Percentiles rank a stretch among this genome's conserved stretches.
phyloP scores from a whole-genome alignment of 2,113 vertebrate genomes.

The Hymenochirus boettgeri region DNA sequence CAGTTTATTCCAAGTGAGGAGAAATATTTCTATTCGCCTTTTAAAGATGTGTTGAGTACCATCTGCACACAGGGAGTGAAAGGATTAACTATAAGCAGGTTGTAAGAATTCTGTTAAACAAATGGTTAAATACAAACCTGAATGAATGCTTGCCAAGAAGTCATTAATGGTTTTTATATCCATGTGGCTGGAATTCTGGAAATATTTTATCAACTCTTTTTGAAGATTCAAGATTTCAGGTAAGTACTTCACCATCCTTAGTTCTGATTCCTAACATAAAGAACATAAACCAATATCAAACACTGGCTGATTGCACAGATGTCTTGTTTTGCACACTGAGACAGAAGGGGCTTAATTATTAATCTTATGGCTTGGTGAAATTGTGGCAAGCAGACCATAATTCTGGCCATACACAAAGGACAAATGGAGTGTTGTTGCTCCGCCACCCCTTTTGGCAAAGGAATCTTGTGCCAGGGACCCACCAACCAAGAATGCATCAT shows the following conservation, averaged over 20 bases:
- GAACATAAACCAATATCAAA: no score
- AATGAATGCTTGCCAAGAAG: conserved; percentile 66
- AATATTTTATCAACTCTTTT: conserved; percentile 75
- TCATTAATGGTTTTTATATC: conserved; percentile 59
- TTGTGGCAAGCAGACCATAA: no score
- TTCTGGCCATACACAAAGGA: no score
- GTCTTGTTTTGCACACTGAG: no score
- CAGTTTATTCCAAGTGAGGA: conserved; percentile 85
- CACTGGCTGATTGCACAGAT: no score
- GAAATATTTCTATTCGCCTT: conserved; percentile 64
- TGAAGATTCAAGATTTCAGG: conserved; percentile 85
- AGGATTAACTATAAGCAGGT: neutral
- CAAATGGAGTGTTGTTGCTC: no score
- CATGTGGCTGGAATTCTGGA: conserved; percentile 73
- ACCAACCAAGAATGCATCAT: no score
- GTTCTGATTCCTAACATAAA: conserved; percentile 73
- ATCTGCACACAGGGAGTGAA: conserved; percentile 44
- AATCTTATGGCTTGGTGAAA: no score
- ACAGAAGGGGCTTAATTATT: no score
- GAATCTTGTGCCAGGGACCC: no score
- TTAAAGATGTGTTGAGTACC: conserved; percentile 57
- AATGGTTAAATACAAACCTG: conserved; percentile 61
- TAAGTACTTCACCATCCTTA: conserved; percentile 80
- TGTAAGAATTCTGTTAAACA: neutral
- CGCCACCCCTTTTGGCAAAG: no score